Conservation (phyloP, 2,113 vertebrate species). For the Rhinoptilus africanus region DNA sequence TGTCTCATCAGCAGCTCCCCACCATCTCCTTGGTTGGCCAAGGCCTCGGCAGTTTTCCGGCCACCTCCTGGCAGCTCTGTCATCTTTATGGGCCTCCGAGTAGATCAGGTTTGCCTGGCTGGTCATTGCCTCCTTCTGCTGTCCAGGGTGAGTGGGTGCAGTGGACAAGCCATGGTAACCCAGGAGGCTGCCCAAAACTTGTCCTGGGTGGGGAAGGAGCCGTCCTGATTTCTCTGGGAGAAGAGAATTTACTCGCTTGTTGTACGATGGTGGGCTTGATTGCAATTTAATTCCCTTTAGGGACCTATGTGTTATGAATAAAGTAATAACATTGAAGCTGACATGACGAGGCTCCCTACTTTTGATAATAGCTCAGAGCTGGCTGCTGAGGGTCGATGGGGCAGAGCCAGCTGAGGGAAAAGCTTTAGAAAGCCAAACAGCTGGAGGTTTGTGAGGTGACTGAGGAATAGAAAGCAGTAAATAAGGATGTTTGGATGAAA, state of each 20-base stretch:
- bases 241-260: not conserved
- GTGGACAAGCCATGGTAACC: not conserved
- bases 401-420: not conserved
- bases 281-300: not conserved
- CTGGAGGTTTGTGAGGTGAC: not conserved
- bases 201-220: not conserved
- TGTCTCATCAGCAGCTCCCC: not conserved
- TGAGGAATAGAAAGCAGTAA: not conserved
- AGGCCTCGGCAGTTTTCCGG: not conserved
- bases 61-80: not conserved
- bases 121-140: not conserved
- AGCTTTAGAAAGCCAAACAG: not conserved
- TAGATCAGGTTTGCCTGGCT: not conserved
- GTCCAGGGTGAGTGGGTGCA: too few relatives aligned
- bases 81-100: accelerated
- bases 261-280: not conserved
- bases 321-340: not conserved
- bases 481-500: not conserved
- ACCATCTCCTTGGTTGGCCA: accelerated
- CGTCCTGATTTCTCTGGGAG: not conserved
- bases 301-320: not conserved
- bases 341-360: not conserved
- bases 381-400: not conserved
- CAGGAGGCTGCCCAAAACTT: not conserved
- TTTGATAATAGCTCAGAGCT: not conserved